These are phyloP conservation scores for Pristionchus maxplancki DNA, from an alignment of 2,888 invertebrate species.

Conservation along the genomic window DNA sequence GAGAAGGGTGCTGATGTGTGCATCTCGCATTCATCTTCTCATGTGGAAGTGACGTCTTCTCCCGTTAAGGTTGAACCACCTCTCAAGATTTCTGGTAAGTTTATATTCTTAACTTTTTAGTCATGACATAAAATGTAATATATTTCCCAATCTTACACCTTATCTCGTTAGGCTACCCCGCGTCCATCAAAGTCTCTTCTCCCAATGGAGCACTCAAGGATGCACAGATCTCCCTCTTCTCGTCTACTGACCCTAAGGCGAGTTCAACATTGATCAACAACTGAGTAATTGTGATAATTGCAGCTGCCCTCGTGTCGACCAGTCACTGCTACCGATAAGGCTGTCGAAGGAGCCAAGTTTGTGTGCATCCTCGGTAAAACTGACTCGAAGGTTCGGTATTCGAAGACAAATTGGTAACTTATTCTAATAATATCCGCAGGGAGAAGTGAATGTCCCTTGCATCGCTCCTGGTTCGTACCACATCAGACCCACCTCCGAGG, in stretches of 20 bases:
- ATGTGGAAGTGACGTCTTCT: slow-evolving; percentile 61
- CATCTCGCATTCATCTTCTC: slow-evolving; percentile 65
- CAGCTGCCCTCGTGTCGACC: slow-evolving; percentile 54
- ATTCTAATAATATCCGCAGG: slow-evolving; percentile 79
- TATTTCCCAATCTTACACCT: not conserved
- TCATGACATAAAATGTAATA: not conserved
- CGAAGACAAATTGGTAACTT: not conserved
- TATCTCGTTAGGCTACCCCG: slow-evolving; percentile 59
- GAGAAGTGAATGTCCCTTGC: slow-evolving; percentile 87
- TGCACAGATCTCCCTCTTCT: slow-evolving; percentile 9
- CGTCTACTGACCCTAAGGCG: slow-evolving; percentile 33
- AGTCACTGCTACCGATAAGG: not conserved
- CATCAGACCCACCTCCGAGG: slow-evolving; percentile 78
- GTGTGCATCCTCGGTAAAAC: slow-evolving; percentile 66
- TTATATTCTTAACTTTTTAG: not conserved
- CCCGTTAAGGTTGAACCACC: slow-evolving; percentile 70
- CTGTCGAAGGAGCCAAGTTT: slow-evolving; percentile 54
- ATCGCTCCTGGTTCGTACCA: slow-evolving; percentile 89
- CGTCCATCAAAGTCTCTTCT: slow-evolving; percentile 27
- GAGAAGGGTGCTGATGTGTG: slow-evolving; percentile 67
- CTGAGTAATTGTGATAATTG: not conserved
- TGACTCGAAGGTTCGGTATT: slow-evolving; percentile 47
- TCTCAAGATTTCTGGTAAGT: slow-evolving; percentile 62
- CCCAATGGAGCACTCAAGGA: slow-evolving; percentile 47
- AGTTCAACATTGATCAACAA: no score